Base-by-base conservation (phyloP, 2,888 invertebrate genomes). In the Nephrotoma appendiculata region DNA sequence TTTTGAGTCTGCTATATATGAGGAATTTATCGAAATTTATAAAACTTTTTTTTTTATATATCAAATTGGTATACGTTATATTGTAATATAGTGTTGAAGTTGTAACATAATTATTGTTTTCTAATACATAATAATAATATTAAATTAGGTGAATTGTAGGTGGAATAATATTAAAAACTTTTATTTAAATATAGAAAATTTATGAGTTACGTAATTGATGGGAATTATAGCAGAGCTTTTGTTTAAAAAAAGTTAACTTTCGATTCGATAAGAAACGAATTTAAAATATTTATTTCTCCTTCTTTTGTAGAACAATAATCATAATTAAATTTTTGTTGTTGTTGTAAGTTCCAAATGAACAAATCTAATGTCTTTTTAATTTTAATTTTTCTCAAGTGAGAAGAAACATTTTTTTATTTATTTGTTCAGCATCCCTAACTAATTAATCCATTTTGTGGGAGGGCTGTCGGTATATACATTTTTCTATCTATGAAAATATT, bases 301-400 rank as follows among this genome's bases (percentile, higher is more conserved):
- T 6, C 12, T 52, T 52, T 52, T 52, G 15, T 52, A 52, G 5
- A 5, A 15, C 2, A 52, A 52, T 52, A 52, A 52, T 52, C 52
- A 52, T 52, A 71, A 71, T 31, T 31, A 71, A 71, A 9, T n/a
- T 71, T 71, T 71, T 71, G 52, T 9, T 48, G 48, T 57, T 57
- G 31, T 41, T 84, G 41, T 43, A 42, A 84, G 15, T 84, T 84
- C 84, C 84, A 84, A 42, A 42, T 84, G 84, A 84, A 84, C 43
- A 84, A 83, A 84, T 84, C 84, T 84, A 84, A 84, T 84, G 84
- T 84, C 42, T 42, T 84, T 84, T 84, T 84, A 84, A 84, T 84
- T 84, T 84, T 42, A 84, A 84, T 84, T 42, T 84, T 84, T 15
- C 15, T 42, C 15, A 71, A 71, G 71, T 71, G 31, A 71, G 71